Base-by-base conservation (phyloP, 2,888 invertebrate species). In the Acleris emargana region DNA sequence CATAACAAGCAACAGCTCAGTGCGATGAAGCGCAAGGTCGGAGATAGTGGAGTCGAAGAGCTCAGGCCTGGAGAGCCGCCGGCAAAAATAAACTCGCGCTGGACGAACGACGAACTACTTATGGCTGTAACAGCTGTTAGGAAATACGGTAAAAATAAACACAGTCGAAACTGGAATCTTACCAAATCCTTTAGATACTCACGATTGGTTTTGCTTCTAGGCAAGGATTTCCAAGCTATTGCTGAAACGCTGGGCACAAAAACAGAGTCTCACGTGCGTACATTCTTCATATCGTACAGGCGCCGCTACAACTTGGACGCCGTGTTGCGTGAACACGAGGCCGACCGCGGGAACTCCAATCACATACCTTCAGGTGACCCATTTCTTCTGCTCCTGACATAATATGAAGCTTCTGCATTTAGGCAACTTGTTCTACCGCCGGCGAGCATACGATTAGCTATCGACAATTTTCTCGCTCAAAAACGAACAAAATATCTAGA, bases 221-320 rank as follows among this genome's bases (percentile, higher is more conserved):
- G 95, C 49, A 96, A 96, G 82, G 96, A 98, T 86, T 98, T 97
- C 86, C 95, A 97, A 90, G 97, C 98, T 38, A 99, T 99, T 73
- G 98, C 99, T 17, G 98, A 99, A 84, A 96, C 98, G 13, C 94
- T 99, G 72, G 98, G 98, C 69, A 99, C 98, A 59, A 99, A 99
- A 93, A 98, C 97, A 1, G 99, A 98, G 87, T 95, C 96, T 58
- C 98, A 99, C 83, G 94, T 99, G 53, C 95, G 98, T 71, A 96
- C 96, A 57, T 99, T 99, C 91, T 99, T 97, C 89, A 94, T 97
- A 9, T 98, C 97, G 82, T 97, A 99, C 88, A 95, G 98, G 55
- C 95, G 97, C 73, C 95, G 97, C 64, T 98, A 96, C 88, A 97
- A 97, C 88, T 93, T 99, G 72, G 98, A 99, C 85, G 95, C 95